These are phyloP conservation scores for Tillus elongatus DNA, from an alignment of 2,888 invertebrate genomes.

Conservation along the genomic window DNA sequence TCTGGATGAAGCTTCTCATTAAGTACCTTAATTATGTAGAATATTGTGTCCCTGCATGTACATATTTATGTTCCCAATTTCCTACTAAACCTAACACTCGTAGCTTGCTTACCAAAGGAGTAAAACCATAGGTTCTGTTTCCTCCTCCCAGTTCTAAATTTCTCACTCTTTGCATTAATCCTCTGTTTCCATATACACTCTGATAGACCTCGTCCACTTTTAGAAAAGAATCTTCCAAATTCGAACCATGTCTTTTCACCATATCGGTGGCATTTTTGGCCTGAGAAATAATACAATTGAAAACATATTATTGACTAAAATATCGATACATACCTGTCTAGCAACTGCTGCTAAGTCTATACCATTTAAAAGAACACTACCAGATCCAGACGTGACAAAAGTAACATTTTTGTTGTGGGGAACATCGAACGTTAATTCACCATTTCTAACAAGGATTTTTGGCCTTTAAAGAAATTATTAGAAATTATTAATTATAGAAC, in stretches of 20 bases:
- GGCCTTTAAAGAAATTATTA: not conserved
- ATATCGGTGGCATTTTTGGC: not conserved
- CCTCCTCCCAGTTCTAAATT: constrained; percentile 2
- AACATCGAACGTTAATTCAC: not conserved
- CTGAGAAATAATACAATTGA: no score
- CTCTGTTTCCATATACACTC: not conserved
- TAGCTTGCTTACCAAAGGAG: no score
- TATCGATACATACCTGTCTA: not conserved
- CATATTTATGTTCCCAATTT: no score
- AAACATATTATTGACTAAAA: no score
- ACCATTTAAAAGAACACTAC: not conserved
- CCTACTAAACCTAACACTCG: no score
- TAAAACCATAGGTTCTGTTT: not conserved
- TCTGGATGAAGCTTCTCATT: no score
- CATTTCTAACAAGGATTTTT: not conserved
- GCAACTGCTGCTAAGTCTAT: not conserved
- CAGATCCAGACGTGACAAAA: not conserved
- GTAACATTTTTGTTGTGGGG: not conserved
- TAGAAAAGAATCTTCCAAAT: not conserved
- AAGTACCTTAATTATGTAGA: no score
- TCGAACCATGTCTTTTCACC: not conserved
- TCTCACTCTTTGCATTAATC: not conserved
- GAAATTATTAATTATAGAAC: no score
- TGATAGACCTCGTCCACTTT: not conserved
- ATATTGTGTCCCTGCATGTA: no score